Evolutionary conservation across 1,140 invertebrate species (phyloP), one percentile per base, ranked within the genome.

Genomic region (Araneus ventricosus): DNA sequence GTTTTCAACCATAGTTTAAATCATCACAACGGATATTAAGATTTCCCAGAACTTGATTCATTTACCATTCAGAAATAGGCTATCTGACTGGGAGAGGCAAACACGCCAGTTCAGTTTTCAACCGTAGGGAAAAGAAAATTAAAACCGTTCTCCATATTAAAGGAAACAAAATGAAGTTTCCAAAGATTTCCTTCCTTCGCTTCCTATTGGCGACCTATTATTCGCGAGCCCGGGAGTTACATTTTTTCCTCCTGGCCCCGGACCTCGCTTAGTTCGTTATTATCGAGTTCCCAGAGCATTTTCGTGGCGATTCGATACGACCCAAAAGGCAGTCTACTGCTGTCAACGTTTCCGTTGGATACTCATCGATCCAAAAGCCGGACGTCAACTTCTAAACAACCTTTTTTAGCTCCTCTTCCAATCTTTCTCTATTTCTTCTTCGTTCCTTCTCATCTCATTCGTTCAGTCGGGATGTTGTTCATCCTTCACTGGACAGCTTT

Each of bases 391-490:
- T 93, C 84, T 59, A 87, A 93, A 61, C 84, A 93, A 75, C 67
- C 30, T 86, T 93, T 88, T 92, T 86, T 85, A 59, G 79, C 82
- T 92, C 89, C 59, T 84, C 79, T 90, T 84, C 84, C 91, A 93
- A 93, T 93, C 91, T 93, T 93, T 87, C 63, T 93, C 91, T 57
- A 93, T 93, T 93, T 93, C 84, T 93, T 88, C 90, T 92, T 92
- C 91, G 84, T 93, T 93, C 82, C 84, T 57, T 92, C 90, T 90
- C 59, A 87, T 87, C 85, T 63, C 85, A 52, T 87, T 87, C 87
- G 45, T 86, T 57, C 84, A 86, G 52, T 34, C 30, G 63, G 52
- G 89, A 91, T 91, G 82, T 63, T 88, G 91, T 93, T 93, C 85
- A 93, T 88, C 91, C 91, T 93, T 37, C 91, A 80, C 59, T 93